Evolutionary conservation across 2,888 invertebrate species (phyloP).

Genomic region (Macrostomum cliftonense): DNA sequence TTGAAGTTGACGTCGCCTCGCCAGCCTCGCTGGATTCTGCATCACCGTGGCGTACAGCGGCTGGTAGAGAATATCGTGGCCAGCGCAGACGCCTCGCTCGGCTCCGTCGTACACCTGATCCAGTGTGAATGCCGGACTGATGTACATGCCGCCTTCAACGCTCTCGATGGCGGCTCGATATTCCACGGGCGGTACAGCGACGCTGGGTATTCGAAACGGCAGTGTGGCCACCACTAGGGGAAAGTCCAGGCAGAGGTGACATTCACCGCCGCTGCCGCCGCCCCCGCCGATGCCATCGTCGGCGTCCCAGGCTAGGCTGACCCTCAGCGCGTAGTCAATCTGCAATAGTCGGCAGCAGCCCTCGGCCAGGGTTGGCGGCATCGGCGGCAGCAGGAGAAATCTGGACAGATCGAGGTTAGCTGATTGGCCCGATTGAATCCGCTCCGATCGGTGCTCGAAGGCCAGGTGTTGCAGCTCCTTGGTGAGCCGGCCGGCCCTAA

Average conservation of each 20-base stretch:
- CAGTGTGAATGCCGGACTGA: conserved; percentile 56
- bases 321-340: conserved; percentile 55
- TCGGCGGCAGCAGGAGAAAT: conserved; percentile 49
- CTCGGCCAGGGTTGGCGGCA: conserved; percentile 52
- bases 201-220: conserved; percentile 41
- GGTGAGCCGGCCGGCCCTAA: conserved; percentile 19
- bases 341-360: conserved; percentile 53
- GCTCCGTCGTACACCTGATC: conserved; percentile 59
- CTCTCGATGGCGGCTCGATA: conserved; percentile 47
- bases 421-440: not conserved
- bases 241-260: conserved; percentile 43
- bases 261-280: too few relatives aligned
- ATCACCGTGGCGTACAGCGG: conserved; percentile 37
- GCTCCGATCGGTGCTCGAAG: conserved; percentile 46
- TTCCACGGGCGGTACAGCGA: conserved; percentile 34
- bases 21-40: not conserved
- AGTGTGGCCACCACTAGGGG: conserved; percentile 57
- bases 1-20: not conserved
- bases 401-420: not conserved
- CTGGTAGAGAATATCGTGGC: conserved; percentile 47
- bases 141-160: conserved; percentile 57
- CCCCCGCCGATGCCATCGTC: not conserved
- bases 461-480: conserved; percentile 45
- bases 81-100: conserved; percentile 16
- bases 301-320: conserved; percentile 28